Base-by-base conservation (phyloP, 2,797 vertebrate species). In the Triplophysa bombifrons region DNA sequence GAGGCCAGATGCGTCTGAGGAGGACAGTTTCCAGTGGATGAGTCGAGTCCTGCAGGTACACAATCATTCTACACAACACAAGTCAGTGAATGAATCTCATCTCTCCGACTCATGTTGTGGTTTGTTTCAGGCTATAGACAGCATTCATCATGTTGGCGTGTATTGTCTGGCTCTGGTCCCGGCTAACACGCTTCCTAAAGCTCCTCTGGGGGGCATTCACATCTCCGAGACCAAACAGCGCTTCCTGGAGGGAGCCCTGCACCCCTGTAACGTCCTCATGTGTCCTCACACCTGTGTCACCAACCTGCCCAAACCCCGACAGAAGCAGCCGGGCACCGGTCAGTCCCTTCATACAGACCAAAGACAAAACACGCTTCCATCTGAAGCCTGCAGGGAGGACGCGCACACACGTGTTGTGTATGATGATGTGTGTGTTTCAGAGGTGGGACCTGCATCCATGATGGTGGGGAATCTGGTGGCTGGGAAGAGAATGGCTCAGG, bases 21-120 rank as follows among this genome's bases (percentile, higher is more conserved):
- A 98, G 86, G 97, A 98, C 92, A 98, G 97, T 89, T 99, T 99
- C 89, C 97, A 98, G 92, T 99, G 97, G 97, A 99, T 99, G 97
- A 98, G 97, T 85, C 94, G 97, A 0, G 96, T 98, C 74, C 93
- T 99, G 56, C 97, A 99, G 96, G 97, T 98, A 41, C 11, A 61
- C 14, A 53, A 58, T 41, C 41, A 41, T 8, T 38, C 5, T 38
- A 38, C 34, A 38, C 34, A 38, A 38, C 34, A 38, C 7, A 7
- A 38, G 34, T 30, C 30, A 30, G 30, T 0, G 30, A 30, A 4
- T 30, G 30, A 30, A 30, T 30, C 30, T 30, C 4, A 4, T 30
- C 30, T 30, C 30, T 30, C 4, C 4, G 34, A 38, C 34, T 41
- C 17, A 60, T 20, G 50, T n/a, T 7, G 6, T 51, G 4, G 4